Conservation (phyloP, 1,140 invertebrate species). For the Prorops nasuta region DNA sequence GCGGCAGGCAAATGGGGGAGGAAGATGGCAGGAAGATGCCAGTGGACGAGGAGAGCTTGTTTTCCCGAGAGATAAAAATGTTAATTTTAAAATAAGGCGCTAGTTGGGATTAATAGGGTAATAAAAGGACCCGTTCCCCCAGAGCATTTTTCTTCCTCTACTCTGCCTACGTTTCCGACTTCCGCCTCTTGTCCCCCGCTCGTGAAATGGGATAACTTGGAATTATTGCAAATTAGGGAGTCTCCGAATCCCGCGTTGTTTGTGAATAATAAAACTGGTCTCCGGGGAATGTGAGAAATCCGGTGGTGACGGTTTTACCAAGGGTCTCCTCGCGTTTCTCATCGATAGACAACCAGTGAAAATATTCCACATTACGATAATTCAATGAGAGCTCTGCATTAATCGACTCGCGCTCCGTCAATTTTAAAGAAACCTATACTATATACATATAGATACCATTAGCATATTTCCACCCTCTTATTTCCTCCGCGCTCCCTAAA, state of each 20-base stretch:
- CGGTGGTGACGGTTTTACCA: background rate
- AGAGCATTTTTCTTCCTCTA: constrained; percentile 34
- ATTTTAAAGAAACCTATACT: too few relatives aligned
- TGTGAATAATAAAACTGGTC: constrained; percentile 36
- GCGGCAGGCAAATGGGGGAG: too few relatives aligned
- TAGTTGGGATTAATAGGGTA: constrained; percentile 53
- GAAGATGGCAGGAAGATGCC: constrained; percentile 13
- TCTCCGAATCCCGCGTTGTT: constrained; percentile 28
- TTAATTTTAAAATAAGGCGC: constrained; percentile 54
- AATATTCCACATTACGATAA: too few relatives aligned
- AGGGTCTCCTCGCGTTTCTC: background rate
- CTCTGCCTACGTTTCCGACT: constrained; percentile 27
- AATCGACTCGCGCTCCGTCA: too few relatives aligned
- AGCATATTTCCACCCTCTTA: too few relatives aligned
- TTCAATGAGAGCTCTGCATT: too few relatives aligned
- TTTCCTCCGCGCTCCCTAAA: too few relatives aligned
- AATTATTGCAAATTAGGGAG: constrained; percentile 41
- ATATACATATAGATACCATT: too few relatives aligned
- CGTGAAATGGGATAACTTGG: constrained; percentile 42
- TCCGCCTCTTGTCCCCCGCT: constrained; percentile 17
- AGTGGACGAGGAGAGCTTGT: constrained; percentile 38
- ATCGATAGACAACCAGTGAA: too few relatives aligned
- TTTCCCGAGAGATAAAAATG: constrained; percentile 50
- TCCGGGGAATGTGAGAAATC: constrained; percentile 21
- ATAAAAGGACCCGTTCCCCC: constrained; percentile 43